A percentile compares a stretch with the other conserved stretches of the same genome.
phyloP scores from a whole-genome alignment of 2,888 invertebrate genomes.

The Empis livida region DNA sequence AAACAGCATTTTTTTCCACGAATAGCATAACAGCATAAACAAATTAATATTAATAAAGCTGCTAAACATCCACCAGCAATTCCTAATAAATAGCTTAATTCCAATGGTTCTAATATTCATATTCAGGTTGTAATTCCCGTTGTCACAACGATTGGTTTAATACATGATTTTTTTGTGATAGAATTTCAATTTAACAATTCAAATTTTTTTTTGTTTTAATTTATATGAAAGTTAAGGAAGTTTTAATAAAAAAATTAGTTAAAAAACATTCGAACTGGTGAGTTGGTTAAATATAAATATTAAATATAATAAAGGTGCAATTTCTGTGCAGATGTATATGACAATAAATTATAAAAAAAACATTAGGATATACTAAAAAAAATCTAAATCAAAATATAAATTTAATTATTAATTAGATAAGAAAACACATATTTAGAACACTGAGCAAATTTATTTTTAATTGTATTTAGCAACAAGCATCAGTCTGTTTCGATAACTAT shows the following conservation, averaged over 20 bases:
- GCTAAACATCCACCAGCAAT: conserved; percentile 44
- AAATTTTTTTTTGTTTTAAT: background rate
- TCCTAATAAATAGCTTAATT: conserved; percentile 46
- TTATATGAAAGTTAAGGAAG: background rate
- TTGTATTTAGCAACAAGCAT: too few relatives aligned
- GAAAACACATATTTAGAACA: too few relatives aligned
- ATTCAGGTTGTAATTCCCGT: background rate
- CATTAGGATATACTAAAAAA: too few relatives aligned
- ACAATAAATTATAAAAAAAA: too few relatives aligned
- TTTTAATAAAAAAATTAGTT: background rate
- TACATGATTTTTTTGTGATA: conserved; percentile 2
- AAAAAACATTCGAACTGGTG: background rate
- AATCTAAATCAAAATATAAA: too few relatives aligned
- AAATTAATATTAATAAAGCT: conserved; percentile 41
- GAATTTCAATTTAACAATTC: conserved; percentile 1
- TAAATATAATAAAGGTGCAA: background rate
- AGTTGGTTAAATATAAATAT: background rate
- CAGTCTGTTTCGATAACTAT: too few relatives aligned
- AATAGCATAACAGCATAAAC: conserved; percentile 44
- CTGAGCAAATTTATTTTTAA: too few relatives aligned
- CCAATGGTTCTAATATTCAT: conserved; percentile 45
- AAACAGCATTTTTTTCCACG: conserved; percentile 49
- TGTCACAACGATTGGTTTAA: background rate
- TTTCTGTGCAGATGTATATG: background rate
- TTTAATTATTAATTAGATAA: too few relatives aligned